A percentile compares a stretch with the other conserved stretches of the same genome.
phyloP scores from a whole-genome alignment of 2,113 vertebrate species.

The human (Homo sapiens) region GRCh38 chr3:146590501-146591000 shows the following conservation, averaged over 20 bases:
- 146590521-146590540: neutral
- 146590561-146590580: constrained; percentile 2
- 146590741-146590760: neutral
- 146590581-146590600: neutral
- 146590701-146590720: neutral
- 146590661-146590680: neutral
- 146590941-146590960: neutral
- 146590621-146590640: neutral
- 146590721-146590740: neutral
- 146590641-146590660: neutral
- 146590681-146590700: neutral
- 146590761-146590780: neutral
- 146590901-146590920: neutral
- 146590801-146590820: neutral
- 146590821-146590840: neutral
- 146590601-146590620: neutral
- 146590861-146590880: neutral
- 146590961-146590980: neutral
- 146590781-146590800: neutral
- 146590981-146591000: neutral
- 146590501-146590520: neutral
- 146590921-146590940: neutral
- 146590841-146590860: neutral
- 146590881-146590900: neutral
- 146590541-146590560: neutral